Conservation (phyloP, 2,797 vertebrate genomes). For the Pristis pectinata region DNA sequence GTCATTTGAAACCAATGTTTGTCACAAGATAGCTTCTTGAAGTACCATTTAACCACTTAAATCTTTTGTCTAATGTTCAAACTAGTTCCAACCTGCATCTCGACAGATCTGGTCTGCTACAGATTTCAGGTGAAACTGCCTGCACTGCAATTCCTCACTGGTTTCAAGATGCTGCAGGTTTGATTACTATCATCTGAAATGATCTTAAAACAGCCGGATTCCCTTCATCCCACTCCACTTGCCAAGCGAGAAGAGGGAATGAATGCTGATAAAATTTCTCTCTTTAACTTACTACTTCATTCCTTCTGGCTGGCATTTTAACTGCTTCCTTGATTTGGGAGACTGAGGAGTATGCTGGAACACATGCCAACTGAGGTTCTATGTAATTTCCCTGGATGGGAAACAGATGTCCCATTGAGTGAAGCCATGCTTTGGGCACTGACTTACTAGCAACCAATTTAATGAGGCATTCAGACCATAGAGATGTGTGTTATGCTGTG, state of each 20-base stretch:
- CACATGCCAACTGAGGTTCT: background rate
- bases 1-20: background rate
- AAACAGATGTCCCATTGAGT: background rate
- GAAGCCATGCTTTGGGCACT: background rate
- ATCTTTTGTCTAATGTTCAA: background rate
- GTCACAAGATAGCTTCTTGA: background rate
- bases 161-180: background rate
- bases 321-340: background rate
- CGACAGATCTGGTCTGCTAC: background rate
- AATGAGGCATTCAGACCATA: background rate
- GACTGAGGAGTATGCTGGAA: background rate
- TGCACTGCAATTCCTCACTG: background rate
- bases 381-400: background rate
- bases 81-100: background rate
- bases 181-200: background rate
- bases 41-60: background rate
- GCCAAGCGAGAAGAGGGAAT: background rate
- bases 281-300: background rate
- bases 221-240: background rate
- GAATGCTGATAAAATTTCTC: background rate
- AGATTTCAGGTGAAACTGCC: background rate
- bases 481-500: background rate
- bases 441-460: background rate
- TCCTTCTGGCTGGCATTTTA: background rate
- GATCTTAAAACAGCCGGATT: no score